These are phyloP conservation scores for Macrophya annulata DNA, from an alignment of 2,888 invertebrate species.

Conservation along the genomic window DNA sequence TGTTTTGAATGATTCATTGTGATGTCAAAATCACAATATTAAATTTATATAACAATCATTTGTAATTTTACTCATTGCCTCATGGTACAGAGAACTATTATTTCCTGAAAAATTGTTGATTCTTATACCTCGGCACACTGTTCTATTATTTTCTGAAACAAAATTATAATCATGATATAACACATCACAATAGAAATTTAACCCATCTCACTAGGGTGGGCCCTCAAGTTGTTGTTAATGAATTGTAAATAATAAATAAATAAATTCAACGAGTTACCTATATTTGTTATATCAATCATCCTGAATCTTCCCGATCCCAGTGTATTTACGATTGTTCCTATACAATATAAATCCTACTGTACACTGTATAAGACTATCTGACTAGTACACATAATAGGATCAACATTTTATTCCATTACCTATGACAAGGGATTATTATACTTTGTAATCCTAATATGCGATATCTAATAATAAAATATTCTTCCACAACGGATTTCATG, in stretches of 20 bases:
- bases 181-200: not conserved
- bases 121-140: not conserved
- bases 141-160: not conserved
- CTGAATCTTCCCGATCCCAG: not conserved
- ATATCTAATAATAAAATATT: not conserved
- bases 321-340: not conserved
- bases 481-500: not conserved
- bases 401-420: not conserved
- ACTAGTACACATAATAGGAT: not conserved
- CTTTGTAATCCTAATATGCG: not conserved
- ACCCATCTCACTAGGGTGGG: not conserved
- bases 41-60: not conserved
- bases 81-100: not conserved
- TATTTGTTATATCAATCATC: not conserved
- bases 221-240: not conserved
- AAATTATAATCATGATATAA: not conserved
- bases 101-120: conserved; percentile 4
- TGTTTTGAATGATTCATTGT: not conserved
- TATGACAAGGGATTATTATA: not conserved
- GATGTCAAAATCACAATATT: not conserved
- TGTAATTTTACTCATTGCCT: not conserved
- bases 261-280: not conserved
- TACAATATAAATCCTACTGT: not conserved
- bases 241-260: conserved; percentile 34
- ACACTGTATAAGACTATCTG: not conserved